Percentiles rank a stretch among this genome's conserved stretches.
These are phyloP conservation scores for Cyprinodon variegatus DNA, from an alignment of 2,113 vertebrate species.

Conservation along the genomic window DNA sequence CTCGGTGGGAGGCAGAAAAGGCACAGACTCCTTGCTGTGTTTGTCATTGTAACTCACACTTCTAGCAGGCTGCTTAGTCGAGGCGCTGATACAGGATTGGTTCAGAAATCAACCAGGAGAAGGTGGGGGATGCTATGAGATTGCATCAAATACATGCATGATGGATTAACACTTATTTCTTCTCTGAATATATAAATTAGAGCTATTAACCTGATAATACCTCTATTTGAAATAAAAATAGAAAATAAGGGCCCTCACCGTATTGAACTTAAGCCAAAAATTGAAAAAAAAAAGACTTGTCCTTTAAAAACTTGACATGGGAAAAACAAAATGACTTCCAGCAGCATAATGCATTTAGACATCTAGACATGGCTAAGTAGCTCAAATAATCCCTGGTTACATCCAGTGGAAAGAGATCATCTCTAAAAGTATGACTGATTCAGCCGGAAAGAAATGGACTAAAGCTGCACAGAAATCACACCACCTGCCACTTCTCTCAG, in stretches of 20 bases:
- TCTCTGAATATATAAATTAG: background rate
- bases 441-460: no score
- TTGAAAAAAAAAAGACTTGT: no score
- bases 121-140: background rate
- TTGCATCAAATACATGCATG: constrained; percentile 6
- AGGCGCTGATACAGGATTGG: constrained; percentile 20
- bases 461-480: no score
- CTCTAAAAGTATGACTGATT: no score
- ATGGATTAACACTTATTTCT: background rate
- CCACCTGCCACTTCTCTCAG: no score
- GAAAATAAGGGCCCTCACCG: background rate
- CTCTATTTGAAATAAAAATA: background rate
- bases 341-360: background rate
- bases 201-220: background rate
- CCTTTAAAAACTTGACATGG: no score
- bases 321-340: background rate
- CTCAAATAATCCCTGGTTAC: background rate
- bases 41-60: constrained; percentile 55
- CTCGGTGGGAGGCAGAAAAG: constrained; percentile 50
- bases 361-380: background rate
- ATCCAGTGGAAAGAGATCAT: no score
- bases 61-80: constrained; percentile 27
- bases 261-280: background rate
- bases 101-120: constrained; percentile 22
- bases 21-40: constrained; percentile 48